phyloP scores from a whole-genome alignment of 2,888 invertebrate species.

The Stenurella melanura region DNA sequence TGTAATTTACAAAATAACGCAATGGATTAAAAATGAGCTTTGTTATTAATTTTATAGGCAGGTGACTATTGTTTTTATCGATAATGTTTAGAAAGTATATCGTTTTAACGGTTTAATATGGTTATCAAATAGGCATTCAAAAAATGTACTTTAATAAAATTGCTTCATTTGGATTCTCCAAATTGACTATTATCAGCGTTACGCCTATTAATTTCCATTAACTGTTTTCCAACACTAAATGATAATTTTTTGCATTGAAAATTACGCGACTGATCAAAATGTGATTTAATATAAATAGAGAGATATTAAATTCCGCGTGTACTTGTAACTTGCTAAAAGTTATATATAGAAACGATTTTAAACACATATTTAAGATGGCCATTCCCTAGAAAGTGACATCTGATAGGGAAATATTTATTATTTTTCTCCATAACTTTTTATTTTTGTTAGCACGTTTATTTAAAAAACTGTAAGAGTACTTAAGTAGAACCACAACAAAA shows the following conservation, averaged over 20 bases:
- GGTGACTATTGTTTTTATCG: conserved; percentile 11
- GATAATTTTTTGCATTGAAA: not conserved
- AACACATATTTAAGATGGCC: too few species aligned
- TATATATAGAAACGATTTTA: too few species aligned
- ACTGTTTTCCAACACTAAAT: not conserved
- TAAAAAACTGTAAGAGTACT: too few species aligned
- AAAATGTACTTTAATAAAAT: conserved; percentile 13
- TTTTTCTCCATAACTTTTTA: too few species aligned
- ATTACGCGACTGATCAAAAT: not conserved
- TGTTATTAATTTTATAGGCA: conserved; percentile 12
- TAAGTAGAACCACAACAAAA: too few species aligned
- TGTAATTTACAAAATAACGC: conserved; percentile 11
- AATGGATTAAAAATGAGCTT: conserved; percentile 5
- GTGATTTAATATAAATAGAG: too few species aligned
- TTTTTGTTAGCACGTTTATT: too few species aligned
- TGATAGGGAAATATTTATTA: too few species aligned
- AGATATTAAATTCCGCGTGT: too few species aligned
- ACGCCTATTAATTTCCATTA: not conserved
- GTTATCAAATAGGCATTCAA: conserved; percentile 19
- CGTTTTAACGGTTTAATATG: conserved; percentile 9
- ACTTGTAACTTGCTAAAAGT: too few species aligned
- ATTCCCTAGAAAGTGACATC: too few species aligned
- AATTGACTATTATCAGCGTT: conserved; percentile 1
- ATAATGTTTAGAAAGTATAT: conserved; percentile 32
- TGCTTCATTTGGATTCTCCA: not conserved